Percentiles rank a stretch among this genome's conserved stretches.
Conservation (phyloP, 2,113 vertebrate genomes). For the Etheostoma spectabile region DNA sequence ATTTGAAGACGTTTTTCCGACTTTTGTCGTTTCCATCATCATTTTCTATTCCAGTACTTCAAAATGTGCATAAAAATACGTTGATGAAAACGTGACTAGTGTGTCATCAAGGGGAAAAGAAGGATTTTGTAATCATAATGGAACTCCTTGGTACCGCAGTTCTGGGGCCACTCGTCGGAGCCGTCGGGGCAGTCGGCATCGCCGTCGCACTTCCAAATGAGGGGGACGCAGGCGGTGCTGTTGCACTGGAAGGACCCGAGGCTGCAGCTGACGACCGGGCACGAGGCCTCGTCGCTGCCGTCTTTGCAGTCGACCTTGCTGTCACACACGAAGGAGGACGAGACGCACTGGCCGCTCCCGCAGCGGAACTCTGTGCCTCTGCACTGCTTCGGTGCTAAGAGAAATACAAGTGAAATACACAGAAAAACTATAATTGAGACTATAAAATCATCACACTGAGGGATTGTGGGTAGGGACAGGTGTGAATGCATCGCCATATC, state of each 20-base stretch:
- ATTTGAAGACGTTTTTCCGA: no score
- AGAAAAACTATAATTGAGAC: not conserved
- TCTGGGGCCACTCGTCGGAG: constrained; percentile 87
- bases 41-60: no score
- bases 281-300: constrained; percentile 86
- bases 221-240: constrained; percentile 83
- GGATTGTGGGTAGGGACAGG: not conserved
- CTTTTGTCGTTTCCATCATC: no score
- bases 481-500: not conserved
- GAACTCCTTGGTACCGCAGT: constrained; percentile 76
- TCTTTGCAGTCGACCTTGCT: constrained; percentile 87
- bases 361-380: constrained; percentile 84
- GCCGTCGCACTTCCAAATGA: constrained; percentile 88
- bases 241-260: constrained; percentile 84
- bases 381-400: constrained; percentile 82
- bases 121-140: no score
- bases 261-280: constrained; percentile 82
- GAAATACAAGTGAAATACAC: not conserved
- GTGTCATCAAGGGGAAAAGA: not conserved
- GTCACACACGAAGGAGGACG: constrained; percentile 86
- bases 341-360: constrained; percentile 84
- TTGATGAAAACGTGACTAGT: not conserved
- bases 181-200: constrained; percentile 87
- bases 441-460: not conserved
- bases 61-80: no score